Base-by-base conservation (phyloP, 2,113 vertebrate species). In the Orycteropus afer region DNA sequence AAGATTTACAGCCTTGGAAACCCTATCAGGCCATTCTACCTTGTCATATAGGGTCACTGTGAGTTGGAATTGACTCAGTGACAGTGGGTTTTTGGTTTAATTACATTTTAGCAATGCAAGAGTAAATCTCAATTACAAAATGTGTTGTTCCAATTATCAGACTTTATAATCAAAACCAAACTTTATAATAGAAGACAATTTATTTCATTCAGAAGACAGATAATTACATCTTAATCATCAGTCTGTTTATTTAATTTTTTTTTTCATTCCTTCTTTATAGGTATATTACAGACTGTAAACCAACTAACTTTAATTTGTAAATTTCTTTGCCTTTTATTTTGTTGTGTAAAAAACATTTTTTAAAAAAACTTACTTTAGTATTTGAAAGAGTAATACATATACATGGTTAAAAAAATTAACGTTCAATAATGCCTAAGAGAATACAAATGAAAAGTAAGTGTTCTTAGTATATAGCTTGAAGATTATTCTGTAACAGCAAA, bases 301-400 rank as follows among this genome's bases (percentile, higher is more conserved):
- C 77, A 69, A n/a, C 65, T 37, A 37, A 25, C 53, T 73, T 13
- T 89, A 57, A 55, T 71, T 86, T 77, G 12, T 77, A 76, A 49
- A 55, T 57, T 95, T 87, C 20, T 93, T 86, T 73, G 27, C 7
- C 65, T 95, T 89, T 96, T n/a, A 40, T n/a, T 5, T 23, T 65
- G 45, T 85, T 79, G 3, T 78, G 13, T 86, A 37, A 86, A 92
- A 79, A 55, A 22, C 63, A 69, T 91, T 45, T 76, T 91, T 84
- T 69, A n/a, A n/a, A n/a, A 1, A 89, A 79, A 78, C 32, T 90
- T 15, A 83, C 34, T 90, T 92, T 93, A 78, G 0, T 69, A 79
- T 71, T n/a, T n/a, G n/a, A n/a, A n/a, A n/a, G n/a, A n/a, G n/a
- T n/a, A n/a, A n/a, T n/a, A n/a, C n/a, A n/a, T n/a, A n/a, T n/a